Evolutionary conservation across 2,888 invertebrate genomes (phyloP).

Genomic region (Cephus nigrinus): DNA sequence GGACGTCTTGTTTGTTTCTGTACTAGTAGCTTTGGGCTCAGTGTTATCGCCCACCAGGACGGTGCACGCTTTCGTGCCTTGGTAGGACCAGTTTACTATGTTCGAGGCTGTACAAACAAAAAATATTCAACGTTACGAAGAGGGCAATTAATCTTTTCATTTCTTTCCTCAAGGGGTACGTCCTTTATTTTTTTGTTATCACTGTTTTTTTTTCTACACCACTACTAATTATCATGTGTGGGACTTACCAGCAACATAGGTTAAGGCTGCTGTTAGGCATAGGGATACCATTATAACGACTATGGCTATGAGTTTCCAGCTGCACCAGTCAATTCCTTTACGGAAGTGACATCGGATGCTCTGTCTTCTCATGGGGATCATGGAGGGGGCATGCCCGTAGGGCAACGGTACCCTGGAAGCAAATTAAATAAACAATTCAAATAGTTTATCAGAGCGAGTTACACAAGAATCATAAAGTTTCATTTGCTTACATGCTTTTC

Average conservation of each 20-base stretch:
- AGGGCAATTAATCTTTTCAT: no score
- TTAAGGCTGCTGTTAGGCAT: constrained; percentile 83
- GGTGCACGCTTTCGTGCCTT: constrained; percentile 84
- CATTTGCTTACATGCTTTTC: no score
- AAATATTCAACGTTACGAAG: background rate
- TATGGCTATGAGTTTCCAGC: constrained; percentile 93
- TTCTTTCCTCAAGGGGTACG: no score
- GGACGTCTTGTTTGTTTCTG: constrained; percentile 79
- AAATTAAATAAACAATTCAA: background rate
- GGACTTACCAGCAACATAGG: constrained; percentile 85
- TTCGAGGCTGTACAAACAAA: constrained; percentile 75
- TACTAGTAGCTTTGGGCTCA: constrained; percentile 77
- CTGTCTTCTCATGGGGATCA: constrained; percentile 64
- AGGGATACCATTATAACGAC: constrained; percentile 86
- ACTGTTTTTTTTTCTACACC: background rate
- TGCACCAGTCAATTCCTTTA: constrained; percentile 88
- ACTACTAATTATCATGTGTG: no score
- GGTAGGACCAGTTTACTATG: constrained; percentile 87
- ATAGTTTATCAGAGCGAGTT: no score
- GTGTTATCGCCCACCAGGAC: constrained; percentile 83
- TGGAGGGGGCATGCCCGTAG: constrained; percentile 62
- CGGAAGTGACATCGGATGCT: constrained; percentile 86
- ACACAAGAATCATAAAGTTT: no score
- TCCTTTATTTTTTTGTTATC: no score
- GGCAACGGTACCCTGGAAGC: constrained; percentile 58